phyloP scores from a whole-genome alignment of 37 sponge, comb jelly and placozoan species.

The Lycopodina hypogea region DNA sequence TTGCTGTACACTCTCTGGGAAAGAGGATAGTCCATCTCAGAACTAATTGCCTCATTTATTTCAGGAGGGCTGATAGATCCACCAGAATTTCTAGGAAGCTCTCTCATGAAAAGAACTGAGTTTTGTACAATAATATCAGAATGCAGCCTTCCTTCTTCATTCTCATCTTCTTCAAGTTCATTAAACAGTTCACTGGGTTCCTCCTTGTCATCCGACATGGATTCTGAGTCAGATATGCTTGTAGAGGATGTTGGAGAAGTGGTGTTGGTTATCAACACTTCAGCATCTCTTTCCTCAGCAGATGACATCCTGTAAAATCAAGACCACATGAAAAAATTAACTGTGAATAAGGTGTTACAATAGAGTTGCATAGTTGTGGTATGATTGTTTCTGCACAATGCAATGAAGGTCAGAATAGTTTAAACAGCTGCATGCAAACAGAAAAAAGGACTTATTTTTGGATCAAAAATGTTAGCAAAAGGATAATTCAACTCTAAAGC shows the following conservation, averaged over 20 bases:
- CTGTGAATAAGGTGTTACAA: too few species aligned
- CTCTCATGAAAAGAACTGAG: neutral
- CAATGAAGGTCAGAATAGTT: too few species aligned
- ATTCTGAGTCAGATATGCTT: slow-evolving; percentile 3
- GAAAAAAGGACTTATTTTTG: too few species aligned
- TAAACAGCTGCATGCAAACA: too few species aligned
- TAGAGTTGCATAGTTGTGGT: too few species aligned
- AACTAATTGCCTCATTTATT: neutral
- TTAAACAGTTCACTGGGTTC: neutral
- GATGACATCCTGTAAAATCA: neutral
- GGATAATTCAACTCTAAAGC: too few species aligned
- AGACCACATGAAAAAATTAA: too few species aligned
- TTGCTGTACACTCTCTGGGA: slow-evolving; percentile 9
- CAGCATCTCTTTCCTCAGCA: neutral
- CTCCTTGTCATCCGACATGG: neutral
- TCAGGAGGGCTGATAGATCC: neutral
- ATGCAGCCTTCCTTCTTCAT: neutral
- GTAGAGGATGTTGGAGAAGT: slow-evolving; percentile 3
- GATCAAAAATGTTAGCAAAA: too few species aligned
- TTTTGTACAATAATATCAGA: neutral
- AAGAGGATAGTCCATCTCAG: neutral
- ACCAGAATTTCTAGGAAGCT: neutral
- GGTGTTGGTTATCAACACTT: neutral
- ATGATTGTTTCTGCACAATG: too few species aligned
- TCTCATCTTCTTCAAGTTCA: neutral